These are phyloP conservation scores for Drosophila suboccidentalis DNA, from an alignment of 2,888 invertebrate species.

Conservation along the genomic window DNA sequence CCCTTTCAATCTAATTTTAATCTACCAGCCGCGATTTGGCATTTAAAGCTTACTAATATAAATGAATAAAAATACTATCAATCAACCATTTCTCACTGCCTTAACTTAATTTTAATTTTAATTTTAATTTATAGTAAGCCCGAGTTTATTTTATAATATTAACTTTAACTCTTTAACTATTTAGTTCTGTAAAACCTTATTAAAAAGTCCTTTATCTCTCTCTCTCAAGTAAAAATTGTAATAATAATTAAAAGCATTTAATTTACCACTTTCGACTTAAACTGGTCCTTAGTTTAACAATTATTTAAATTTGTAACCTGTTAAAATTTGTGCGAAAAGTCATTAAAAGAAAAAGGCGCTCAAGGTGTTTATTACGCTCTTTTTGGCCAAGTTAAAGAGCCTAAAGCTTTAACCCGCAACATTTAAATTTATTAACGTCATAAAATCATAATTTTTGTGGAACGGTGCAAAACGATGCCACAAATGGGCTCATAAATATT, in stretches of 20 bases:
- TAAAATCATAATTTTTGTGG: constrained; percentile 73
- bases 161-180: no score
- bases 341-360: constrained; percentile 15
- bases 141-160: no score
- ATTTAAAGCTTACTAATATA: no score
- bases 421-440: constrained; percentile 75
- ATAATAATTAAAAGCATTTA: background rate
- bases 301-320: background rate
- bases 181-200: no score
- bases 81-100: no score
- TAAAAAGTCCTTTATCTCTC: no score
- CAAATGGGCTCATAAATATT: constrained; percentile 78
- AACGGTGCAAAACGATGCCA: constrained; percentile 32
- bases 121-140: no score
- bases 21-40: no score
- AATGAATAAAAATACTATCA: no score
- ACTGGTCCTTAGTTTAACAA: background rate
- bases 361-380: constrained; percentile 17
- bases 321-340: background rate
- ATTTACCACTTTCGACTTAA: background rate
- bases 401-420: constrained; percentile 34
- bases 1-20: no score
- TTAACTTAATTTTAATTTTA: no score
- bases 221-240: background rate
- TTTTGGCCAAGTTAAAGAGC: constrained; percentile 14